Evolutionary conservation across 1,140 invertebrate genomes (phyloP), one percentile per base, ranked within the genome.

Genomic region (Trichonephila clavata): DNA sequence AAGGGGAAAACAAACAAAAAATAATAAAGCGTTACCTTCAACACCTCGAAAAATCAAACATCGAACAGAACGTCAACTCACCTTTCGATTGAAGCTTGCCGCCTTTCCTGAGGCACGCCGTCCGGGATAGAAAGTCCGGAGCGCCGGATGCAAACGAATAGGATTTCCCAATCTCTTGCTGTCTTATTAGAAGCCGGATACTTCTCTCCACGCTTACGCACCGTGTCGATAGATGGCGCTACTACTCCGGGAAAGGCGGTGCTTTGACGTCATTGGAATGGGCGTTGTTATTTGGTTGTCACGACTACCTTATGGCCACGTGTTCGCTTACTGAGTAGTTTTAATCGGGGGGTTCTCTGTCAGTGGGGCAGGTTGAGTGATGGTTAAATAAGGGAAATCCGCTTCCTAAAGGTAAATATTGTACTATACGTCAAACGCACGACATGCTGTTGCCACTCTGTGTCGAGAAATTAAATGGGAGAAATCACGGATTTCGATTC

Each of bases 381-480:
- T 92, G 91, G 91, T 92, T 92, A 92, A 92, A 92, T 92, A 86
- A 86, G 91, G 91, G 91, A 92, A 92, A 92, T 92, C 91, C 91
- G 91, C 83, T 92, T 92, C 63, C 81, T 77, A 63, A 92, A 92
- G 83, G 83, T 92, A 92, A 92, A 92, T 92, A 92, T 92, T 92
- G 91, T 86, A 92, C 91, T 77, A 92, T 86, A 83, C 84, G 91
- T 92, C 91, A 92, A 86, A 71, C 16, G 21, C 61, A 39, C 61
- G 63, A 32, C 88, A 63, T 68, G 21, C 27, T 39, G 63, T 77
- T 80, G 88, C 88, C 88, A 90, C 71, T 90, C 16, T 59, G 18
- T 90, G 89, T 61, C 86, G 63, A 57, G 32, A n/a, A 71, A 88
- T 88, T 61, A 88, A 88, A 61, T 5, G 89, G 24, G 24, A 61